Evolutionary conservation across 2,113 vertebrate species (phyloP), one percentile per base, ranked within the genome.

Genomic region (Nibea albiflora): DNA sequence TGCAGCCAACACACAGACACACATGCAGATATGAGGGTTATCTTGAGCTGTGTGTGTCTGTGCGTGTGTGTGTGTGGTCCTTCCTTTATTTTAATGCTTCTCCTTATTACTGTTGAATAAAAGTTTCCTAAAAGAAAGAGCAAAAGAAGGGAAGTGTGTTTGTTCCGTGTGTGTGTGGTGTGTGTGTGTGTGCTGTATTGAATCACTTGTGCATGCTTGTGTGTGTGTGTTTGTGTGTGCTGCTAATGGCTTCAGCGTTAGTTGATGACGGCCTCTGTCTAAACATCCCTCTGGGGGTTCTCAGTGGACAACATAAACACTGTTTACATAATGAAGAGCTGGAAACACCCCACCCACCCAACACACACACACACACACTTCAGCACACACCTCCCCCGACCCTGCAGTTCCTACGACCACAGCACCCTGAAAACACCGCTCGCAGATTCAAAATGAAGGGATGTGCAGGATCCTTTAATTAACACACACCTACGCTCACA

Each of bases 281-380:
- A 91, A 91, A 92, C 86, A 91, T 87, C 83, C 84, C 87, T 68
- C 74, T 19, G 76, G 86, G 85, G 89, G 81, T 86, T 83, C 84
- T 92, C 56, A 87, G 76, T 69, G 44, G 88, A 79, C 77, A 85
- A 76, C 74, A 85, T 89, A 86, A 92, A 91, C 88, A 90, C 64
- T 83, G 78, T 89, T 91, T 87, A 81, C 81, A 86, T 85, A 89
- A 91, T 87, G 80, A 89, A 85, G 79, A 83, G 80, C 65, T 82
- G 73, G 72, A 76, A 70, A 87, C 70, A 63, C 72, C 52, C 26
- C 17, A 26, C 3, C 11, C 11, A 11, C 1, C 6, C 0, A 12
- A 5, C 28, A 28, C 28, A 28, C 28, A 9, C 58, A 72, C 60
- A 66, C 62, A 67, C 52, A 76, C 76, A 65, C 39, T 57, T 49